phyloP scores from a whole-genome alignment of 2,797 vertebrate species.

The Bufotes viridis region DNA sequence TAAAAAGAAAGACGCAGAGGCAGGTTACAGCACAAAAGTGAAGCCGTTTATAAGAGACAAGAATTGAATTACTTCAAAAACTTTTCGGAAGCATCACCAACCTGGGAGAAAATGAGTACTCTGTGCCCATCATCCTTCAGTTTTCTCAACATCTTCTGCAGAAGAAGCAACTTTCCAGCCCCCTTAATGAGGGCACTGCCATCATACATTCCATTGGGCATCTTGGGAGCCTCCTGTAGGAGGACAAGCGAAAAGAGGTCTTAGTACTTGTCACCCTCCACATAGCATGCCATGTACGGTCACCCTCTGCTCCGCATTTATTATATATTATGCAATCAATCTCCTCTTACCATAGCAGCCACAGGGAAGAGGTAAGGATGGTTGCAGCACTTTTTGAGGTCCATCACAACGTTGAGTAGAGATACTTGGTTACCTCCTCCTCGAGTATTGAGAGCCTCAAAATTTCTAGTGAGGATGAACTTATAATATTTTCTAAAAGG shows the following conservation, averaged over 20 bases:
- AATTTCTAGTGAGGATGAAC: constrained; percentile 96
- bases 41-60: neutral
- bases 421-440: constrained; percentile 98
- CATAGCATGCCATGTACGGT: too few species aligned
- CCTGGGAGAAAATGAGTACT: constrained; percentile 98
- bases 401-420: constrained; percentile 97
- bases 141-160: constrained; percentile 96
- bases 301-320: too few species aligned
- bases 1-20: neutral
- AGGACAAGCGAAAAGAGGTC: neutral
- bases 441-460: constrained; percentile 95
- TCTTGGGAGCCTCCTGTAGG: constrained; percentile 93
- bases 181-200: constrained; percentile 91
- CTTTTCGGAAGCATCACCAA: constrained; percentile 62
- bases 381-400: constrained; percentile 98
- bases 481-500: constrained; percentile 94
- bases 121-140: constrained; percentile 95
- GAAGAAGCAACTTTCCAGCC: constrained; percentile 90
- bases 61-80: too few species aligned
- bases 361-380: constrained; percentile 98
- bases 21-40: neutral
- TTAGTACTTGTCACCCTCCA: too few species aligned
- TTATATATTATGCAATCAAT: too few species aligned
- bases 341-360: constrained; percentile 85
- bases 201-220: constrained; percentile 99